Conservation (phyloP, 2,113 vertebrate species). For the Lampris incognitus region DNA sequence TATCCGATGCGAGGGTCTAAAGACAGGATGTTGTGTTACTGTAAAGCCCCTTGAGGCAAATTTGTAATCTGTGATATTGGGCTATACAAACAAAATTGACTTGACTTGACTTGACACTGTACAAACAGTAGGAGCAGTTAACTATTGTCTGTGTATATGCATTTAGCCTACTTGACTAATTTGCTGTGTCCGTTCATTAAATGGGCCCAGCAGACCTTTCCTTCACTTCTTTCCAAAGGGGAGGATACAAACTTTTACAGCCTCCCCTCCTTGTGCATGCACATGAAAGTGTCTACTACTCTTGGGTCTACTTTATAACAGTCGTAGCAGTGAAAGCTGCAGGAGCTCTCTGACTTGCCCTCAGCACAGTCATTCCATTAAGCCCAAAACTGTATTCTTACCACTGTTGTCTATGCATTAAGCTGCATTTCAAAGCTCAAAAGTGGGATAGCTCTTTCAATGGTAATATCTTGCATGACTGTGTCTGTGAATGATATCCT, state of each 20-base stretch:
- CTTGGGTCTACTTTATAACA: conserved; percentile 22
- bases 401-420: neutral
- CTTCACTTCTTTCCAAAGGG: conserved; percentile 18
- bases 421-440: neutral
- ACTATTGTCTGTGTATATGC: conserved; percentile 35
- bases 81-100: no score
- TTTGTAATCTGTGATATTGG: no score
- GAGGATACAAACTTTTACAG: conserved; percentile 28
- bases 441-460: conserved; percentile 3
- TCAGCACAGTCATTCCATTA: neutral
- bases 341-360: neutral
- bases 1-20: no score
- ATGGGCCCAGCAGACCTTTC: conserved; percentile 16
- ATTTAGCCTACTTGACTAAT: conserved; percentile 14
- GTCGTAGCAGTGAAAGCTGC: conserved; percentile 11
- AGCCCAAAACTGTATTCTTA: conserved; percentile 15
- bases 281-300: conserved; percentile 40
- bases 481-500: conserved; percentile 24
- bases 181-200: conserved; percentile 41
- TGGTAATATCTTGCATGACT: conserved; percentile 21
- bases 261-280: conserved; percentile 36
- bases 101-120: neutral
- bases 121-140: conserved; percentile 36
- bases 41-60: no score
- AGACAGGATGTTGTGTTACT: no score